phyloP scores from a whole-genome alignment of 1,140 invertebrate genomes.

The Temnothorax curvispinosus region DNA sequence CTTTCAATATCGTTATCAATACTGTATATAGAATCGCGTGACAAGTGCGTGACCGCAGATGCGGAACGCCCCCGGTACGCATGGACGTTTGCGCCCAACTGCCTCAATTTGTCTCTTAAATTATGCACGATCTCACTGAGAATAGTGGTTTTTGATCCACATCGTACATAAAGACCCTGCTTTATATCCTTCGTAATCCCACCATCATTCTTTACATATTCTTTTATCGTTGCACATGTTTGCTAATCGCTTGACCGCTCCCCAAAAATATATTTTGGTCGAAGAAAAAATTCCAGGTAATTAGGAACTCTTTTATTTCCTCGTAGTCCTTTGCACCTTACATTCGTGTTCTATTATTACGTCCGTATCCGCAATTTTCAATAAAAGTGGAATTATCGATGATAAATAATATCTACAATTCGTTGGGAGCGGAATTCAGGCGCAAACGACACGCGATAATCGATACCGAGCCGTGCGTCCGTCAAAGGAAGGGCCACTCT shows the following conservation, averaged over 20 bases:
- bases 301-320: neutral
- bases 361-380: neutral
- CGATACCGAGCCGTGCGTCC: slow-evolving; percentile 50
- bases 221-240: neutral
- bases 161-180: slow-evolving; percentile 13
- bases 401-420: slow-evolving; percentile 11
- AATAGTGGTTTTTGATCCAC: slow-evolving; percentile 63
- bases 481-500: neutral
- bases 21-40: slow-evolving; percentile 75
- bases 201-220: neutral
- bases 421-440: neutral
- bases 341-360: neutral
- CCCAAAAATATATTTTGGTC: neutral
- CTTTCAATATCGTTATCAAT: slow-evolving; percentile 76
- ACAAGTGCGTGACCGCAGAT: slow-evolving; percentile 75
- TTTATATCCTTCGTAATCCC: neutral
- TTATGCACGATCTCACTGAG: slow-evolving; percentile 64
- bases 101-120: slow-evolving; percentile 69
- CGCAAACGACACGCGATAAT: slow-evolving; percentile 45
- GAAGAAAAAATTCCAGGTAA: neutral
- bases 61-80: slow-evolving; percentile 68
- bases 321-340: neutral
- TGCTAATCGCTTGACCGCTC: neutral
- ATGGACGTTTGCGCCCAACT: slow-evolving; percentile 37
- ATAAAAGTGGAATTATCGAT: neutral